Base-by-base conservation (phyloP, 2,888 invertebrate genomes). In the Habroteleia sp. region DNA sequence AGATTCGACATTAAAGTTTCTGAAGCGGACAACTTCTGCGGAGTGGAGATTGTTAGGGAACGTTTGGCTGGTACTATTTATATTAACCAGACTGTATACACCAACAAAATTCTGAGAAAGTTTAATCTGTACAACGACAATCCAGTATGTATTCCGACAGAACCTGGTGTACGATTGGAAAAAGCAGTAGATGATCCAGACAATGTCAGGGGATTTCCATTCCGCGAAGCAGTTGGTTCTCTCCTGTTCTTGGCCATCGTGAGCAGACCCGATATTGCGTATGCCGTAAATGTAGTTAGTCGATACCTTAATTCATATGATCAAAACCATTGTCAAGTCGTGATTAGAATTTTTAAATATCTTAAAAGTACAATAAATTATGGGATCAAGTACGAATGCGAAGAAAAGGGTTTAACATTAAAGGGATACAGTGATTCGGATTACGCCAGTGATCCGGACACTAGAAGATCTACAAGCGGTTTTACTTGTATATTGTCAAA, bases 271-370 rank as follows among this genome's bases (percentile, higher is more conserved):
- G 77, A 81, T 13, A 75, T 79, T n/a, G 37, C 76, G 0, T 78
- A 44, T 44, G 65, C 79, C 0, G 73, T 81, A 0, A 77, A 65
- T 25, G 1, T 10, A 3, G 52, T 62, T 0, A 74, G 63, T 37
- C 48, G 39, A 16, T 76, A 23, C 37, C 37, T 74, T 0, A 71
- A 66, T n/a, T 7, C 35, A 2, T 68, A 72, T 31, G 41, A 50
- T 3, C 48, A 23, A 0, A 42, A 6, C 5, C 77, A 77, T 41
- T 77, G 74, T 66, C 39, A 58, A 13, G 76, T 77, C 0, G 76
- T 76, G 0, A 75, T 72, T 10, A 25, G 65, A 2, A 73, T 77
- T n/a, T 48, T 76, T n/a, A 62, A 56, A 17, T 79, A 77, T 63
- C 3, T 77, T 3, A 50, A 16, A 1, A 71, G 60, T 6, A 77